Conservation (phyloP, 2,888 invertebrate species). For the Phania funesta region DNA sequence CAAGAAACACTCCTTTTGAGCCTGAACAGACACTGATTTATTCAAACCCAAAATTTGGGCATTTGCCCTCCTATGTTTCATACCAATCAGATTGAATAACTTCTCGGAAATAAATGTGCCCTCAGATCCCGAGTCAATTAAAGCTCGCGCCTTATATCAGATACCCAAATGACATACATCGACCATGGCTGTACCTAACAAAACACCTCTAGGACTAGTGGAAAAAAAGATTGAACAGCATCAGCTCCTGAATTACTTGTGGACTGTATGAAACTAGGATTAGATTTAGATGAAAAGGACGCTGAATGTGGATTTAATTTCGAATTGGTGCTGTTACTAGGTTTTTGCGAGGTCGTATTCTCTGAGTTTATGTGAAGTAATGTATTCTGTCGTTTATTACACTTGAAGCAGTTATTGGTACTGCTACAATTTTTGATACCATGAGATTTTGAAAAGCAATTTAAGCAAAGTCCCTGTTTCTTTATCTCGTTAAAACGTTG, state of each 20-base stretch:
- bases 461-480: background rate
- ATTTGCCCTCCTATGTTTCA: background rate
- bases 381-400: background rate
- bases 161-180: background rate
- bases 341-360: background rate
- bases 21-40: conserved; percentile 1
- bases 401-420: background rate
- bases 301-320: background rate
- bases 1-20: background rate
- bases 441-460: background rate
- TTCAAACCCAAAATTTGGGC: conserved; percentile 1
- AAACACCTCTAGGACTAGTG: background rate
- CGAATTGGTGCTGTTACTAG: background rate
- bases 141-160: conserved; percentile 1
- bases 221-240: conserved; percentile 14
- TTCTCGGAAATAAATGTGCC: conserved; percentile 35
- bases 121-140: conserved; percentile 47
- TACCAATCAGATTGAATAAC: background rate
- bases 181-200: conserved; percentile 39
- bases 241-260: background rate
- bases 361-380: background rate
- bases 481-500: background rate
- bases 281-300: background rate
- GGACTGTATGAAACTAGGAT: conserved; percentile 24
- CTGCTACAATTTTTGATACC: background rate